phyloP scores from a whole-genome alignment of 92 coral and sea anemone species.

The Palythoa heliodiscus region DNA sequence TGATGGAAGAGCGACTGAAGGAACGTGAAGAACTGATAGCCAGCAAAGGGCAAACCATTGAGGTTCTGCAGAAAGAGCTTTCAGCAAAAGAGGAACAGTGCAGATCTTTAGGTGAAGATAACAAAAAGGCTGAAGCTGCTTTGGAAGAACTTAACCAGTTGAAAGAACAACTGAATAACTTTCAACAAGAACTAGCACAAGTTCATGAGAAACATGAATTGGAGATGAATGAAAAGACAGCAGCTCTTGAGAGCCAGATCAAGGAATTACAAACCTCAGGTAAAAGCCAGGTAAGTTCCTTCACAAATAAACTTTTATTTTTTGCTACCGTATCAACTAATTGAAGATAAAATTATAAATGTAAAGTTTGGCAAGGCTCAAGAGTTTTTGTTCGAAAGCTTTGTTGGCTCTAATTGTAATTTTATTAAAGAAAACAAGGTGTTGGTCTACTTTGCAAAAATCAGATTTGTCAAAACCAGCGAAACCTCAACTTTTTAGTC shows the following conservation, averaged over 20 bases:
- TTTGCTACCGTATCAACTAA: too few relatives aligned
- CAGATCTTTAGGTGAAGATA: slow-evolving; percentile 32
- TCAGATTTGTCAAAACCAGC: too few relatives aligned
- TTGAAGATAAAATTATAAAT: too few relatives aligned
- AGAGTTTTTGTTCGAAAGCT: too few relatives aligned
- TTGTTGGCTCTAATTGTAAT: too few relatives aligned
- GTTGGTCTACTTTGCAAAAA: too few relatives aligned
- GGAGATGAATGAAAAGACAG: slow-evolving; percentile 25
- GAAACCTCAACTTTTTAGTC: too few relatives aligned
- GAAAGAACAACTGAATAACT: slow-evolving; percentile 30
- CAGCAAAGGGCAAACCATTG: slow-evolving; percentile 59
- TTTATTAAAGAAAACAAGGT: too few relatives aligned
- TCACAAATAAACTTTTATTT: too few relatives aligned
- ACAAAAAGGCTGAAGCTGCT: not conserved
- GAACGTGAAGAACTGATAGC: slow-evolving; percentile 75
- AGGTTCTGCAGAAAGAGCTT: slow-evolving; percentile 58
- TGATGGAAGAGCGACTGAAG: slow-evolving; percentile 81
- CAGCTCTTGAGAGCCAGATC: slow-evolving; percentile 1
- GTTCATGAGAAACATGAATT: slow-evolving; percentile 71
- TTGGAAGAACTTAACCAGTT: slow-evolving; percentile 39
- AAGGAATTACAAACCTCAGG: slow-evolving; percentile 14
- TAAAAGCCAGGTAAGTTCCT: not conserved
- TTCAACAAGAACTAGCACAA: slow-evolving; percentile 19
- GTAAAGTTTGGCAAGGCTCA: too few relatives aligned
- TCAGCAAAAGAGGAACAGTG: slow-evolving; percentile 48